Evolutionary conservation across 2,888 invertebrate species (phyloP).

Genomic region (Netelia virgata): DNA sequence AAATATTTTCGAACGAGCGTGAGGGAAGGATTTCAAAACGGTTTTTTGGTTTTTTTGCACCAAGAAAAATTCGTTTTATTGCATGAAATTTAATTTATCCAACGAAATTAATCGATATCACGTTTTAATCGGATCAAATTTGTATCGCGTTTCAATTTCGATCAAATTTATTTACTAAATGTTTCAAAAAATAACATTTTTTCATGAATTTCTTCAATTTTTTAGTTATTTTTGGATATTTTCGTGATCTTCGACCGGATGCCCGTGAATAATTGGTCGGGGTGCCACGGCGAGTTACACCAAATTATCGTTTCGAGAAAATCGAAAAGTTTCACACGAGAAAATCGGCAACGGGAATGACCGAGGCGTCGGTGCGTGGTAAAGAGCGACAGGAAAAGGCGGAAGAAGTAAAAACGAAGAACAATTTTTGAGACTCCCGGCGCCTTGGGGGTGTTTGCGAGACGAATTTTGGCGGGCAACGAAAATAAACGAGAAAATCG

Average conservation of each 20-base stretch:
- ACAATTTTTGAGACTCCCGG: conserved; percentile 17
- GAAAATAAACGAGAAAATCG: not conserved
- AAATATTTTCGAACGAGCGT: no score
- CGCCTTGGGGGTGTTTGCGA: conserved; percentile 69
- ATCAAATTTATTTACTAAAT: not conserved
- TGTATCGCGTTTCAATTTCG: not conserved
- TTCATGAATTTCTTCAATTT: not conserved
- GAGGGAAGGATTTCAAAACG: no score
- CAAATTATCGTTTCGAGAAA: conserved; percentile 11
- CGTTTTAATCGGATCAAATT: not conserved
- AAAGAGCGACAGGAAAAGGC: conserved; percentile 26
- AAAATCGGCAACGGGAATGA: conserved; percentile 25
- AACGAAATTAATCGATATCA: not conserved
- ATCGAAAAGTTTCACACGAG: not conserved
- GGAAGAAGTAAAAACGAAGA: conserved; percentile 8
- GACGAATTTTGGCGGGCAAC: conserved; percentile 69
- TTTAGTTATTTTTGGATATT: not conserved
- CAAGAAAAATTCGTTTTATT: no score
- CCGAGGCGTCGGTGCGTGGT: not conserved
- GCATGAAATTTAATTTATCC: no score
- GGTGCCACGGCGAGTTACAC: not conserved
- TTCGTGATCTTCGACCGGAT: conserved; percentile 34
- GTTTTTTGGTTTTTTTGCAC: no score
- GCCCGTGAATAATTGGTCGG: conserved; percentile 51
- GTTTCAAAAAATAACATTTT: not conserved